Evolutionary conservation across 2,888 invertebrate species (phyloP), one percentile per base, ranked within the genome.

Genomic region (Bembecia ichneumoniformis): DNA sequence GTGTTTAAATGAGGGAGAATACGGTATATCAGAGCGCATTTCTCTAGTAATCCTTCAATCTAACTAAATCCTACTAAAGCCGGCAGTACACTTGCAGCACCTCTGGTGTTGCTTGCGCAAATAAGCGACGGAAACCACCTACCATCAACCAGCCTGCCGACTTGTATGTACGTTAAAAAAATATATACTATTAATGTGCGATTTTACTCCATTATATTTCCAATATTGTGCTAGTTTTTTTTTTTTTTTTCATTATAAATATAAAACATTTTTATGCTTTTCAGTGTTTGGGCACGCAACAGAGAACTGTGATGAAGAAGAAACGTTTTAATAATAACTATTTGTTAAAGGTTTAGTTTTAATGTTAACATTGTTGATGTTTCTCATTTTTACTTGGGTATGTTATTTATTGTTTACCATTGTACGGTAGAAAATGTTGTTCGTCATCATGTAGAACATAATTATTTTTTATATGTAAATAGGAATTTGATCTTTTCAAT

Each of bases 221-320:
- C n/a, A n/a, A n/a, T n/a, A n/a, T n/a, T n/a, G n/a, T n/a, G 20
- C 20, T 20, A 5, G 5, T 20, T 20, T 20, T 5, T 20, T 20
- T 20, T 5, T 20, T 20, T 20, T n/a, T n/a, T n/a, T n/a, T n/a
- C n/a, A n/a, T 35, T 1, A 11, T 35, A 35, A 7, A 7, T 35
- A n/a, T 3, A 36, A 36, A 10, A 4, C 11, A 44, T 43, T 49
- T 52, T 50, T 57, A 67, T 71, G 74, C 71, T 66, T 83, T 91
- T 81, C 89, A 96, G 96, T 92, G 59, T 97, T 97, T 83, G 97
- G 96, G 47, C 97, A 97, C 73, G 90, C 91, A 63, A 94, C 95
- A 20, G 91, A 91, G 68, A 92, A 95, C 74, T 97, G 97, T 87
- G 92, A 93, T 77, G 96, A 95, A 75, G 92, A 92, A 67, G 94